Conservation (phyloP, 2,113 vertebrate genomes). For the Indicator indicator region DNA sequence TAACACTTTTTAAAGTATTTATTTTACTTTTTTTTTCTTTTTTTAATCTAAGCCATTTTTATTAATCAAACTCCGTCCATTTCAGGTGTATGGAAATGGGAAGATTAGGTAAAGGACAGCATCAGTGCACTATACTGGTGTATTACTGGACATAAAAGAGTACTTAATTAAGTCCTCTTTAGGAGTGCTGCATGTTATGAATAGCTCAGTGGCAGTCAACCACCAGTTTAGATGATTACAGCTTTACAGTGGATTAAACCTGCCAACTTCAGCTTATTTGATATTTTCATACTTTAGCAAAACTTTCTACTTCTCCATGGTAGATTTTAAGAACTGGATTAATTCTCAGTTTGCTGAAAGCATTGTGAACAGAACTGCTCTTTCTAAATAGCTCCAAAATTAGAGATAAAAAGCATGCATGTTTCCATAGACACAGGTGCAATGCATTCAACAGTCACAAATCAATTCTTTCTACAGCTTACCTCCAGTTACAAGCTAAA, state of each 20-base stretch:
- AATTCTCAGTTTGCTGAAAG: neutral
- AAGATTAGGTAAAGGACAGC: neutral
- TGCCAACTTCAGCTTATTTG: neutral
- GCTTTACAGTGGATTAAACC: conserved; percentile 17
- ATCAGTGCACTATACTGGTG: neutral
- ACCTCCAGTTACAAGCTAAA: neutral
- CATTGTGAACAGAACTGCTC: neutral
- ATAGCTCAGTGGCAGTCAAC: neutral
- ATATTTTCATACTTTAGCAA: neutral
- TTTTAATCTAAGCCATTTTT: neutral
- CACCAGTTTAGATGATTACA: conserved; percentile 3
- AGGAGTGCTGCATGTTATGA: neutral
- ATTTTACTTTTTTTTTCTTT: neutral
- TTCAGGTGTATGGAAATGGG: neutral
- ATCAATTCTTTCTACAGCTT: neutral
- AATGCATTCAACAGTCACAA: neutral
- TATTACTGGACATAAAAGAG: neutral
- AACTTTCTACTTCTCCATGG: neutral
- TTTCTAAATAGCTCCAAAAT: neutral
- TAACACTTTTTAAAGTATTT: neutral
- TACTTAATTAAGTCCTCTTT: conserved; percentile 3
- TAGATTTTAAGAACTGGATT: conserved; percentile 20
- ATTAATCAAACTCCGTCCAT: neutral
- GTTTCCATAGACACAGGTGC: neutral
- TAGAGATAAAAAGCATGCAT: rapidly evolving